A percentile compares a stretch with the other conserved stretches of the same genome.
Conservation (phyloP, 2,888 invertebrate genomes). For the Yponomeuta cagnagella region DNA sequence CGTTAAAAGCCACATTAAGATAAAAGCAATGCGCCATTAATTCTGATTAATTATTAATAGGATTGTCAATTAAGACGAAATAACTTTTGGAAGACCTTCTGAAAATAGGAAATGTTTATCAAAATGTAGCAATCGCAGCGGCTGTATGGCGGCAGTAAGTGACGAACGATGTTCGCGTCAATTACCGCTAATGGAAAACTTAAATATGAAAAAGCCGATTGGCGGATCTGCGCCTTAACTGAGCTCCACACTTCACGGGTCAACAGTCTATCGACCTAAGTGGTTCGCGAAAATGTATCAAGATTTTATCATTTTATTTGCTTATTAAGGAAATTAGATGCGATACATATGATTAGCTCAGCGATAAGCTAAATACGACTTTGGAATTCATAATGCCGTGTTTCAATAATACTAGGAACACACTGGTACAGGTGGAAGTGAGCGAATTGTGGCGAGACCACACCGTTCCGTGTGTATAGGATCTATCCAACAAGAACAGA, state of each 20-base stretch:
- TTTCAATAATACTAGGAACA: conserved; percentile 1
- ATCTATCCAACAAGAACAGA: background rate
- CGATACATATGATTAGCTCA: background rate
- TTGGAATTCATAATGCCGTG: background rate
- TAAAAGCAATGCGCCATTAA: conserved; percentile 67
- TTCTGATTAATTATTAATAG: conserved; percentile 70
- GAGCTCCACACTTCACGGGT: conserved; percentile 16
- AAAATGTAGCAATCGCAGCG: conserved; percentile 65
- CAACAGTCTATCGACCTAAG: conserved; percentile 19
- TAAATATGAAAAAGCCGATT: conserved; percentile 74
- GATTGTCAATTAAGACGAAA: conserved; percentile 66
- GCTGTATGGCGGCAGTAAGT: conserved; percentile 62
- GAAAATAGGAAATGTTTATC: conserved; percentile 69
- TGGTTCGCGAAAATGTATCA: background rate
- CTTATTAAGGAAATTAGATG: background rate
- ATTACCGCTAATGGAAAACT: conserved; percentile 75
- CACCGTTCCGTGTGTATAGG: conserved; percentile 8
- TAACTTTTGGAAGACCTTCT: conserved; percentile 51
- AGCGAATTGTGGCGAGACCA: background rate
- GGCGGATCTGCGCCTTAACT: conserved; percentile 47
- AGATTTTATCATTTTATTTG: background rate
- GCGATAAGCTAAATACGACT: background rate
- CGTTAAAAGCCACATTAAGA: conserved; percentile 69
- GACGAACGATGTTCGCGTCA: conserved; percentile 74
- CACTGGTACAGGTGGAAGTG: background rate